Evolutionary conservation across 2,797 vertebrate genomes (phyloP), one percentile per base, ranked within the genome.

Genomic region (Pogoniulus pusillus): DNA sequence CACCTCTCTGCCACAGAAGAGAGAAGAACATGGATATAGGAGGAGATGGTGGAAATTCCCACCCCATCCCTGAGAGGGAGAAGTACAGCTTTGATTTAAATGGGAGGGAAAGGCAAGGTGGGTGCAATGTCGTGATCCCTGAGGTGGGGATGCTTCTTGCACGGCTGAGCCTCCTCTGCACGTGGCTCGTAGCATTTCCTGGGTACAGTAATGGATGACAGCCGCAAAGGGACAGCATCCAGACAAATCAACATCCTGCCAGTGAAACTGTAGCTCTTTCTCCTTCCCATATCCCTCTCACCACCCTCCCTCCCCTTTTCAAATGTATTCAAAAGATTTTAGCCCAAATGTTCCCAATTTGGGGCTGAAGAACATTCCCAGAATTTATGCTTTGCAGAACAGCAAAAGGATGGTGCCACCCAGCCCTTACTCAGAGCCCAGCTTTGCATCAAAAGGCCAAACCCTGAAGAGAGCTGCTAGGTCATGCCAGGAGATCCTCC

Each of bases 61-160:
- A 83, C 20, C 20, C 12, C 20, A 45, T n/a, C 19, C 9, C 29
- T 58, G 13, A 8, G 32, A 45, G 27, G 34, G 8, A 43, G 26
- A 63, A 53, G 16, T 2, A n/a, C 35, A 65, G 43, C 29, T 76
- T 32, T 53, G 14, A 39, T 35, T 85, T 30, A 62, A 82, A 37
- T 0, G 0, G 7, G 16, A 24, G 9, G 5, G 18, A 8, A 54
- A 80, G 47, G 27, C 3, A 3, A 35, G 71, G 22, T 0, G 1
- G 20, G 41, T 55, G 29, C 32, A 26, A 30, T 14, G 49, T 7
- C 60, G 16, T 3, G 34, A 22, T 20, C 82, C 43, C 72, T 69
- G 62, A 32, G 8, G 17, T 19, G 47, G 37, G 34, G 72, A 47
- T 39, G 10, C 20, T 63, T 37, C 57, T 69, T 0, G 0, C 41